A percentile compares a stretch with the other conserved stretches of the same genome.
These are phyloP conservation scores for Tenrec ecaudatus DNA, from an alignment of 2,113 vertebrate genomes.

Conservation along the genomic window DNA sequence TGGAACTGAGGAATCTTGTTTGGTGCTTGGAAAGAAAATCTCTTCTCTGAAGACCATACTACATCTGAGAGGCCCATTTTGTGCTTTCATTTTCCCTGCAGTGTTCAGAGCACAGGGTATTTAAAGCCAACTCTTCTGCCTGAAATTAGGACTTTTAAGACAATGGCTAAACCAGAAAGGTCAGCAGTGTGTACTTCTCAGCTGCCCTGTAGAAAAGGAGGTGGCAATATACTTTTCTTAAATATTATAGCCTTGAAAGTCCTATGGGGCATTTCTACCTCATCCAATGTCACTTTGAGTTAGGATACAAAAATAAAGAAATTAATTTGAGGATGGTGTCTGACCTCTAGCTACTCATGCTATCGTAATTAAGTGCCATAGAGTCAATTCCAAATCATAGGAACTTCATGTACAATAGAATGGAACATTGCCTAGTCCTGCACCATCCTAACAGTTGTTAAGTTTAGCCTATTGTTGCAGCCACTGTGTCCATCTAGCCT, in stretches of 20 bases:
- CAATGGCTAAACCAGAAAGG: neutral
- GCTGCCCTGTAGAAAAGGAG: neutral
- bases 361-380: too few species aligned
- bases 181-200: neutral
- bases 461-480: too few species aligned
- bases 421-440: too few species aligned
- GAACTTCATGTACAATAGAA: too few species aligned
- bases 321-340: too few species aligned
- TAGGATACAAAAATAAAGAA: too few species aligned
- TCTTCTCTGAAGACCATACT: slow-evolving; percentile 31
- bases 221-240: neutral
- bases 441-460: too few species aligned
- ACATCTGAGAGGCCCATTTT: slow-evolving; percentile 53
- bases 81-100: slow-evolving; percentile 11
- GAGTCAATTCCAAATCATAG: too few species aligned
- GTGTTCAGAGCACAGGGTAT: neutral
- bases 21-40: slow-evolving; percentile 13
- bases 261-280: neutral
- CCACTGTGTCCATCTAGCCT: too few species aligned
- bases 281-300: neutral
- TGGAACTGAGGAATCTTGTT: slow-evolving; percentile 31
- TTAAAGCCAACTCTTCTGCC: slow-evolving; percentile 1
- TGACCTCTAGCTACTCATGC: too few species aligned
- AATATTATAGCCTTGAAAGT: neutral
- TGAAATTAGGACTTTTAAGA: neutral